A percentile compares a stretch with the other conserved stretches of the same genome.
Evolutionary conservation across 2,888 invertebrate species (phyloP).

Genomic region (Ommatoiulus sabulosus): DNA sequence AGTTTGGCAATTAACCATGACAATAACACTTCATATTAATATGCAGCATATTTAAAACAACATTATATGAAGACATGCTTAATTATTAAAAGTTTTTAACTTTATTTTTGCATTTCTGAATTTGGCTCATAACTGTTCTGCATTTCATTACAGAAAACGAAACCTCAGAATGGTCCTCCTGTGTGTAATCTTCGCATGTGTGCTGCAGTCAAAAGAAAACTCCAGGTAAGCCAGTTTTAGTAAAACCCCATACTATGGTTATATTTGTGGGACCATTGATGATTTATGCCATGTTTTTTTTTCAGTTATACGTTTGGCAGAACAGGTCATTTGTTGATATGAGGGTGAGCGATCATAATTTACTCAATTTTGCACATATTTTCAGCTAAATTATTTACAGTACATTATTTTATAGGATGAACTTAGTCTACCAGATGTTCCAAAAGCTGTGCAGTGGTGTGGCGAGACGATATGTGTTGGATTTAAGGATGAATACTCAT

Average conservation of each 20-base stretch:
- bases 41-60: too few relatives aligned
- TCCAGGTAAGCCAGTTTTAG: conserved; percentile 64
- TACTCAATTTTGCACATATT: background rate
- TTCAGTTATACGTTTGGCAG: conserved; percentile 88
- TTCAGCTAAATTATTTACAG: background rate
- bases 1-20: too few relatives aligned
- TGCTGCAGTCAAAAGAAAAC: conserved; percentile 78
- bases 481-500: conserved; percentile 83
- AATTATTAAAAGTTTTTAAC: background rate
- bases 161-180: conserved; percentile 1
- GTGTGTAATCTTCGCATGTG: conserved; percentile 75
- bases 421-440: conserved; percentile 82
- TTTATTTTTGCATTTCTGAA: background rate
- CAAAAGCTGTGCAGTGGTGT: conserved; percentile 84
- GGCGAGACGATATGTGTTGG: conserved; percentile 88
- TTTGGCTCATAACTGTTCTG: background rate
- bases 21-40: too few relatives aligned
- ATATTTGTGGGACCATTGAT: background rate
- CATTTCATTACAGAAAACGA: conserved; percentile 59
- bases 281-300: conserved; percentile 69
- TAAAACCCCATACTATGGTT: background rate
- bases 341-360: conserved; percentile 67
- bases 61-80: too few relatives aligned
- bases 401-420: conserved; percentile 69
- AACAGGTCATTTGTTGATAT: conserved; percentile 81